Percentiles rank a stretch among this genome's conserved stretches.
Conservation (phyloP, 2,888 invertebrate genomes). For the Sisyra nigra region DNA sequence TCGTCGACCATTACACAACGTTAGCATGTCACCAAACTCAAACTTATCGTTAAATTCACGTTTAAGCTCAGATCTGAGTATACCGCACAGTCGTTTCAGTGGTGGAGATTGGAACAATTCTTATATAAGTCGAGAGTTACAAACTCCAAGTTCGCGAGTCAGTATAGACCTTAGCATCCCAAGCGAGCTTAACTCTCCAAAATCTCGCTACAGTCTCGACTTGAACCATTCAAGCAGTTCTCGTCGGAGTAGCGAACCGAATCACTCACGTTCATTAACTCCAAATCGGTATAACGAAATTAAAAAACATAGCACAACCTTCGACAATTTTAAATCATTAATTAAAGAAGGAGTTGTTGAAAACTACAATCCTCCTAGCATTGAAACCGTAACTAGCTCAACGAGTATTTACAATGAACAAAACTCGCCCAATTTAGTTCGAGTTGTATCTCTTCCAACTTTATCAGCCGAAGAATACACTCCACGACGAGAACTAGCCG, state of each 20-base stretch:
- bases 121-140: conserved; percentile 38
- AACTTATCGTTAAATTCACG: conserved; percentile 42
- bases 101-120: conserved; percentile 26
- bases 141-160: conserved; percentile 46
- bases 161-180: conserved; percentile 50
- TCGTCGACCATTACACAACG: conserved; percentile 44
- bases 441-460: conserved; percentile 51
- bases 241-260: conserved; percentile 20
- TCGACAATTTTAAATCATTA: conserved; percentile 59
- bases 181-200: conserved; percentile 20
- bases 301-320: conserved; percentile 58
- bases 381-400: conserved; percentile 44
- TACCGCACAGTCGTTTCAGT: conserved; percentile 40
- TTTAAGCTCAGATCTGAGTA: conserved; percentile 43
- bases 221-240: conserved; percentile 38
- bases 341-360: conserved; percentile 53
- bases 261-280: conserved; percentile 25
- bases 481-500: conserved; percentile 46
- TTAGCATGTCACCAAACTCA: conserved; percentile 34
- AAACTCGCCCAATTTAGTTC: conserved; percentile 43
- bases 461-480: conserved; percentile 41
- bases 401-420: conserved; percentile 26
- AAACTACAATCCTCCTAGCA: conserved; percentile 33
- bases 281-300: conserved; percentile 43
- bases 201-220: conserved; percentile 41